A percentile compares a stretch with the other conserved stretches of the same genome.
Conservation (phyloP, 1,140 invertebrate genomes). For the Gryon sp. region DNA sequence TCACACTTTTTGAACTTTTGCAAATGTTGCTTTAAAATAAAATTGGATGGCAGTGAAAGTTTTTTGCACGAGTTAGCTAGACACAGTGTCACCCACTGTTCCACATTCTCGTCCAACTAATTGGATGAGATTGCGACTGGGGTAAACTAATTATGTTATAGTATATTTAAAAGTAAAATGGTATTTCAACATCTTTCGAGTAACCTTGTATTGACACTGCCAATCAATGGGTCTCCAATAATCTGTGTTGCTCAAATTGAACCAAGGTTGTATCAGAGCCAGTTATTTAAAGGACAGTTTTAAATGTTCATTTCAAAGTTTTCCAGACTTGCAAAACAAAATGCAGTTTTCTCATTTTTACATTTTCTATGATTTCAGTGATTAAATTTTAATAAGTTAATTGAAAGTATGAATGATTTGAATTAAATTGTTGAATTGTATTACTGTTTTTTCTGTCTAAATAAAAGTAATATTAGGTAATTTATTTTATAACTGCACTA, state of each 20-base stretch:
- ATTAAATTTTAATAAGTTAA: too few relatives aligned
- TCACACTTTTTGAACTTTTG: too few relatives aligned
- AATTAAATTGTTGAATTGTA: too few relatives aligned
- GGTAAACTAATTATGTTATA: slow-evolving; percentile 78
- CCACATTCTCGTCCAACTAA: slow-evolving; percentile 74
- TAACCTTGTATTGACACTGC: slow-evolving; percentile 39
- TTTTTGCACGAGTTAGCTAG: slow-evolving; percentile 65
- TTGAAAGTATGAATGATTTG: too few relatives aligned
- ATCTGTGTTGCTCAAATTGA: slow-evolving; percentile 34
- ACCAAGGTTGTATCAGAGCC: slow-evolving; percentile 48
- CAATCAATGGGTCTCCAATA: slow-evolving; percentile 47
- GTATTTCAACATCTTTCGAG: slow-evolving; percentile 39
- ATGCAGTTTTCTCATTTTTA: slow-evolving; percentile 2
- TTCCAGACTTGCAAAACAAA: not conserved
- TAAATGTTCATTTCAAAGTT: not conserved
- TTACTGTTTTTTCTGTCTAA: too few relatives aligned
- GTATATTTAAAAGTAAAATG: slow-evolving; percentile 55
- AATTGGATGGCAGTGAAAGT: slow-evolving; percentile 73
- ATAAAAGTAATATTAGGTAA: too few relatives aligned
- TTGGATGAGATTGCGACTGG: slow-evolving; percentile 72
- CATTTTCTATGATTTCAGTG: not conserved
- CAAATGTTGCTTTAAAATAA: slow-evolving; percentile 10
- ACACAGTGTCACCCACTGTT: slow-evolving; percentile 72
- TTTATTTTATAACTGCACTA: not conserved
- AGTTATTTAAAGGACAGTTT: slow-evolving; percentile 39